Evolutionary conservation across 2,888 invertebrate species (phyloP).

Genomic region (Anodontia alba): DNA sequence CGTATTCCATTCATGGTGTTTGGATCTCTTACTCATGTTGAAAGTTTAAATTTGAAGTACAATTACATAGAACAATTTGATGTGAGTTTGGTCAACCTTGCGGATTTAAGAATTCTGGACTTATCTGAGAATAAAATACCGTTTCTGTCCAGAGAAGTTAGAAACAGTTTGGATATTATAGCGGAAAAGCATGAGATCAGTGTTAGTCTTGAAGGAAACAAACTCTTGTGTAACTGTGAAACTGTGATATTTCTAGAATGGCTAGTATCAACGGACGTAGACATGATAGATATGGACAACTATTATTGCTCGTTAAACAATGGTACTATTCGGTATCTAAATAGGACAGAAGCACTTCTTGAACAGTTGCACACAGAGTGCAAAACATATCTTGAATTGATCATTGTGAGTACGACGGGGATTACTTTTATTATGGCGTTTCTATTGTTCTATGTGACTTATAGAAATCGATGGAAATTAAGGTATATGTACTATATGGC

Average conservation of each 20-base stretch:
- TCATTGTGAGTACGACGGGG: conserved; percentile 21
- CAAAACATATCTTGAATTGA: conserved; percentile 34
- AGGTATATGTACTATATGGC: conserved; percentile 58
- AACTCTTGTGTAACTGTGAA: conserved; percentile 46
- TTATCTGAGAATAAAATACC: conserved; percentile 43
- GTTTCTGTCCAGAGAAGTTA: background rate
- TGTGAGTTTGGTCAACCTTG: conserved; percentile 13
- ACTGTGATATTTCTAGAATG: conserved; percentile 43
- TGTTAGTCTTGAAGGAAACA: conserved; percentile 35
- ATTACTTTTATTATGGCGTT: conserved; percentile 28
- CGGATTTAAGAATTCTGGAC: conserved; percentile 30
- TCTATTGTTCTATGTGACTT: conserved; percentile 27
- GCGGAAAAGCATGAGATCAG: conserved; percentile 11
- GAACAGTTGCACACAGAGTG: conserved; percentile 36
- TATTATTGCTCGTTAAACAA: conserved; percentile 47
- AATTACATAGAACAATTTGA: conserved; percentile 41
- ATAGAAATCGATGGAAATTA: conserved; percentile 47
- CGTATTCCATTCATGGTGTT: conserved; percentile 26
- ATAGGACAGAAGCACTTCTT: conserved; percentile 10
- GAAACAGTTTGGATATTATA: conserved; percentile 16
- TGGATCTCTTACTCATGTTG: background rate
- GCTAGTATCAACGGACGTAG: conserved; percentile 30
- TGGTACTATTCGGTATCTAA: conserved; percentile 23
- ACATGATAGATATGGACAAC: conserved; percentile 18
- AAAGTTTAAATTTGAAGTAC: conserved; percentile 29